Base-by-base conservation (phyloP, 2,113 vertebrate species). In the Coregonus clupeaformis region DNA sequence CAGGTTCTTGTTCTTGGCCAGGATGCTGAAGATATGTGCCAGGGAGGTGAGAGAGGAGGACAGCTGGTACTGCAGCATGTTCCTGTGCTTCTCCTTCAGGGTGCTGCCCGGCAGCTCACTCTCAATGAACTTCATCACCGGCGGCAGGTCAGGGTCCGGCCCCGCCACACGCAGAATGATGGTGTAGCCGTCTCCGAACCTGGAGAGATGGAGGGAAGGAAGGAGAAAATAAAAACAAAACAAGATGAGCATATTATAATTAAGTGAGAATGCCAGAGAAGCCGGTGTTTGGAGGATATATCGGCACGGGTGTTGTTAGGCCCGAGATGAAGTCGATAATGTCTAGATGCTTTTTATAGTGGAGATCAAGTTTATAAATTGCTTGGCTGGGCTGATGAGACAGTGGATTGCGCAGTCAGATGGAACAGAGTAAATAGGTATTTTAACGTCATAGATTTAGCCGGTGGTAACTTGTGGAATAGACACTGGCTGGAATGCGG, bases 41-140 rank as follows among this genome's bases (percentile, higher is more conserved):
- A 99, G 91, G 0, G 96, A 98, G 11, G 95, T 96, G 42, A 93
- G 93, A 0, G 95, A 95, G 0, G 97, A 98, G 0, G 97, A 95
- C 77, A 99, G 96, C 90, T 99, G 97, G 83, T 99, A 99, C 81
- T 99, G 98, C 6, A 99, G 92, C 96, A 98, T 97, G 88, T 96
- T 98, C 16, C 97, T 83, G 83, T 99, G 98, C 22, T 94, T 96
- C 89, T 98, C 98, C 83, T 98, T 99, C 67, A 99, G 90, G 14
- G 94, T 95, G 18, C 95, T 96, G 84, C 98, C 98, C 0, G 94
- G 94, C 30, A 99, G 95, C 78, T 96, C 95, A 3, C 93, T 92
- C 80, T 94, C 94, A 5, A 99, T 98, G 87, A 99, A 98, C 77
- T 97, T 96, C 91, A 96, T 96, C 65, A 99, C 96, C 0, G 97